Percentiles rank a stretch among this genome's conserved stretches.
These are phyloP conservation scores for Orientallactaga bullata DNA, from an alignment of 2,113 vertebrate genomes.

Conservation along the genomic window DNA sequence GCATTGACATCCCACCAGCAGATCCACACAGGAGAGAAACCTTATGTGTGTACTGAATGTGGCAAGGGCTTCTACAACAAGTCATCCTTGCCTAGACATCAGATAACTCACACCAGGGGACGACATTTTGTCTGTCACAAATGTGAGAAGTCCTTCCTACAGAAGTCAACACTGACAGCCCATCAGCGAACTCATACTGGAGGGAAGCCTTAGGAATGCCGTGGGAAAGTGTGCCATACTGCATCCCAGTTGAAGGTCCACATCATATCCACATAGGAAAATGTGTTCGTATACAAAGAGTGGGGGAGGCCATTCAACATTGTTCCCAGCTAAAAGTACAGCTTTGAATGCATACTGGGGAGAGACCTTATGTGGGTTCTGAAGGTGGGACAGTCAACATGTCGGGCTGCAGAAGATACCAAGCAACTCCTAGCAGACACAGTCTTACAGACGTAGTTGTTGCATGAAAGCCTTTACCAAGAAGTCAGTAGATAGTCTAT, in stretches of 20 bases:
- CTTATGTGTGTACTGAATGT: not conserved
- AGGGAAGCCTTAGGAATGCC: not conserved
- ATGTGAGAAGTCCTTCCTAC: not conserved
- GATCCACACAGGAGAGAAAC: not conserved
- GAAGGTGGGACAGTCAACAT: constrained; percentile 21
- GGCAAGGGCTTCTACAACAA: constrained; percentile 14
- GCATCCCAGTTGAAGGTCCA: not conserved
- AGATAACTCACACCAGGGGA: not conserved
- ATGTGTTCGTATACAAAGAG: too few relatives aligned
- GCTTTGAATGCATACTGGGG: not conserved
- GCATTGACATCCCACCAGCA: not conserved
- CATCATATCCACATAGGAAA: too few relatives aligned
- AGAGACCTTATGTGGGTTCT: not conserved
- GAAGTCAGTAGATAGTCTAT: not conserved
- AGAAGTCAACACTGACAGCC: not conserved
- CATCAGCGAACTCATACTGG: not conserved
- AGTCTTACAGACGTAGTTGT: not conserved
- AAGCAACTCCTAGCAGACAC: not conserved
- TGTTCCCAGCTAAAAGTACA: not conserved
- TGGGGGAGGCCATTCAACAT: not conserved
- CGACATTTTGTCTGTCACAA: constrained; percentile 19
- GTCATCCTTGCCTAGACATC: constrained; percentile 10
- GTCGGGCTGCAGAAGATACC: constrained; percentile 31
- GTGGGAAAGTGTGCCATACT: not conserved
- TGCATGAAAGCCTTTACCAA: not conserved